Percentiles rank a stretch among this genome's conserved stretches.
phyloP scores from a whole-genome alignment of 2,113 vertebrate species.

The Pelmatolapia mariae region DNA sequence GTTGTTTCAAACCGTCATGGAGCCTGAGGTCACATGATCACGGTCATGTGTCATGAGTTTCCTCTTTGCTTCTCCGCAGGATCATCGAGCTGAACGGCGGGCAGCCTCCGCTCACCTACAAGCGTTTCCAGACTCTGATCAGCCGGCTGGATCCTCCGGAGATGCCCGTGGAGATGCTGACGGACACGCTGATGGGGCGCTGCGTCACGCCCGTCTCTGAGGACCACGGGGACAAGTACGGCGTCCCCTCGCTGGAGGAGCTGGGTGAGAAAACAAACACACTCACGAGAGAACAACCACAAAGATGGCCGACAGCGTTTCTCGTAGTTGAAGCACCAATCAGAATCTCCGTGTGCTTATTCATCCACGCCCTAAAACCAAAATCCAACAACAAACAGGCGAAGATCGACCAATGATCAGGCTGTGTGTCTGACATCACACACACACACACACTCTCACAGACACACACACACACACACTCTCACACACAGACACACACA shows the following conservation, averaged over 20 bases:
- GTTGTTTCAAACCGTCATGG: not conserved
- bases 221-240: conserved; percentile 74
- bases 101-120: conserved; percentile 76
- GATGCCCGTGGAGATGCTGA: conserved; percentile 67
- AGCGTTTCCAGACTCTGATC: conserved; percentile 76
- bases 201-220: conserved; percentile 70
- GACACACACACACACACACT: no score
- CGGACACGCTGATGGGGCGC: conserved; percentile 60
- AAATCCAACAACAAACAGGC: not conserved
- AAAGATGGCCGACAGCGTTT: not conserved
- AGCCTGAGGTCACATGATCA: not conserved
- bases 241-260: conserved; percentile 75
- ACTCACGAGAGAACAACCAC: not conserved
- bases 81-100: conserved; percentile 74
- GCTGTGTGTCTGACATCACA: no score
- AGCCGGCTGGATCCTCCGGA: conserved; percentile 73
- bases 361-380: not conserved
- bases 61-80: conserved; percentile 22
- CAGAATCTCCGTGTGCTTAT: not conserved
- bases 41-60: not conserved
- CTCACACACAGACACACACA: no score
- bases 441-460: no score
- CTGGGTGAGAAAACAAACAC: conserved; percentile 56
- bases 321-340: not conserved
- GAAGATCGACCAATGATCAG: no score